Evolutionary conservation across 2,113 vertebrate genomes (phyloP).

Genomic region (Atherinomorus stipes): DNA sequence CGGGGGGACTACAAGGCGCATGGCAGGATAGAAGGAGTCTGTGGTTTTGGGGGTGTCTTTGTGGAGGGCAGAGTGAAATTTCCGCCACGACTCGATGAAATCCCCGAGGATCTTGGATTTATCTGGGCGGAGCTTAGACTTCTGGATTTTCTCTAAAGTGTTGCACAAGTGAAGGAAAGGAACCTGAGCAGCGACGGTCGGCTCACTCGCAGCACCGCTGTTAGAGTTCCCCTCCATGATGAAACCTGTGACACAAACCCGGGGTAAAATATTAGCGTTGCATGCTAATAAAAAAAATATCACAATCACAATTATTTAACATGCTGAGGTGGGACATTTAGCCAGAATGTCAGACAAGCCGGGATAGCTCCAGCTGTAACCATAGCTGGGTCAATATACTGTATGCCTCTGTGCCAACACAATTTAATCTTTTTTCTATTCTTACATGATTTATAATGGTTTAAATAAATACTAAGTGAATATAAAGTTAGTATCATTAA

Average conservation of each 20-base stretch:
- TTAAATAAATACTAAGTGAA: no score
- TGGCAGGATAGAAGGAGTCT: slow-evolving; percentile 96
- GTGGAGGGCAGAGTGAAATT: slow-evolving; percentile 92
- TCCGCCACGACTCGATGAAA: slow-evolving; percentile 94
- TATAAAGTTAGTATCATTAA: no score
- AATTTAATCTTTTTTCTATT: no score
- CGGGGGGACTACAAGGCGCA: slow-evolving; percentile 94
- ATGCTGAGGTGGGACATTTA: no score
- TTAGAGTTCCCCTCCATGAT: slow-evolving; percentile 75
- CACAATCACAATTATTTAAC: no score
- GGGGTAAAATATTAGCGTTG: no score
- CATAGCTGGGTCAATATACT: no score
- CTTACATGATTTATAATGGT: no score
- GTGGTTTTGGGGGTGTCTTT: slow-evolving; percentile 84
- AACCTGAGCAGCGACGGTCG: slow-evolving; percentile 88
- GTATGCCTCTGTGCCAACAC: no score
- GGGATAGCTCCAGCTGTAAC: no score
- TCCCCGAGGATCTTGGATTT: slow-evolving; percentile 88
- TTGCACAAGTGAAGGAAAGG: slow-evolving; percentile 92
- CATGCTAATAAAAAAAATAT: no score
- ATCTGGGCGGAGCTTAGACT: slow-evolving; percentile 86
- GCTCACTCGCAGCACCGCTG: slow-evolving; percentile 46
- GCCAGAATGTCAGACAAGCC: no score
- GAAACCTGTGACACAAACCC: slow-evolving; percentile 34
- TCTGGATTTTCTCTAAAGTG: slow-evolving; percentile 93